Base-by-base conservation (phyloP, 2,888 invertebrate species). In the Cephus nigrinus region DNA sequence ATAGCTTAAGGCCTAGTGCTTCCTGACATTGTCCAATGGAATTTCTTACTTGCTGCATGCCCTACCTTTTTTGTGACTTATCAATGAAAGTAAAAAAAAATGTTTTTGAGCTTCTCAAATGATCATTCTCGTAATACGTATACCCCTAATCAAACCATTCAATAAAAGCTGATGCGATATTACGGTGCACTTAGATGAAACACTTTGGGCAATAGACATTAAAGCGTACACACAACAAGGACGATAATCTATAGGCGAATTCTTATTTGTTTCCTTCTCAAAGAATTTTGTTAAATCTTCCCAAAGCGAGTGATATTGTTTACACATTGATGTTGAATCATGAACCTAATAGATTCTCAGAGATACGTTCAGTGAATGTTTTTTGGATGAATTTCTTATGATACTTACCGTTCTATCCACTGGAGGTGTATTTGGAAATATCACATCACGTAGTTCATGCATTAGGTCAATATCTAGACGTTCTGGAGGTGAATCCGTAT, bases 381-480 rank as follows among this genome's bases (percentile, higher is more conserved):
- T 55, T 5, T 55, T 55, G 9, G 23, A 55, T 55, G 23, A 9
- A 55, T 55, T 55, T 55, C 23, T 55, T 23, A 55, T 55, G 55
- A 71, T 84, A 93, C 94, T 93, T 92, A 95, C 95, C 88, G 94
- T 94, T 92, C 94, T 92, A 89, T 95, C 94, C 77, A 94, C 94
- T 74, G 94, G 93, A 76, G 95, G 94, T 69, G 93, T 93, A 84
- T 92, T 92, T 82, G 93, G 93, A 79, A 93, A 93, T 80, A 94
- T 91, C 72, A 94, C 92, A 87, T 94, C 94, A 83, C 94, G 93
- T 86, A 94, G 92, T 90, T 96, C 96, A 82, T 94, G 94, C 93
- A 95, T 93, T 77, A 95, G 92, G 90, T 94, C 94, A 87, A 95
- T 93, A 86, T 93, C 92, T 76, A 91, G 83, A 73, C 89, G 84